These are phyloP conservation scores for Sinhomidia bicolor DNA, from an alignment of 2,888 invertebrate genomes.

Conservation along the genomic window DNA sequence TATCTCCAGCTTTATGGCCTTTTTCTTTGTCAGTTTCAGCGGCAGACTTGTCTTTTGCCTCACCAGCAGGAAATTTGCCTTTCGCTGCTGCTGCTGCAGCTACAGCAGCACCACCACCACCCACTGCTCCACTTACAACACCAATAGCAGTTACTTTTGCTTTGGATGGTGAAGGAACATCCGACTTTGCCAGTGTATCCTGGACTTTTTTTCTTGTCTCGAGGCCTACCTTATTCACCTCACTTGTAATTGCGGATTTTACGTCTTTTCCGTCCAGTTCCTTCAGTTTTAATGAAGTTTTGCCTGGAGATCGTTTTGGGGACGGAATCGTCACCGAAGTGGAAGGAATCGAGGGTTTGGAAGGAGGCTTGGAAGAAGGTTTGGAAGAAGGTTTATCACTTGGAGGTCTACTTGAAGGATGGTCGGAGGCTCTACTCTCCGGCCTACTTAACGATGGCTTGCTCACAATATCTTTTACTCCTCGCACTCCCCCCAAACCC, in stretches of 20 bases:
- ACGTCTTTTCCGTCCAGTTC: slow-evolving; percentile 40
- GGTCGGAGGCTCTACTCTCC: slow-evolving; percentile 54
- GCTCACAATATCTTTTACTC: not conserved
- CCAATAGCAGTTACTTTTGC: slow-evolving; percentile 12
- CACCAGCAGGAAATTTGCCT: slow-evolving; percentile 82
- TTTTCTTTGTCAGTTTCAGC: slow-evolving; percentile 82
- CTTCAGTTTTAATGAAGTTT: slow-evolving; percentile 40
- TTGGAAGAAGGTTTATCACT: slow-evolving; percentile 60
- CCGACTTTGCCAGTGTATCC: slow-evolving; percentile 37
- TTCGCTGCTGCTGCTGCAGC: slow-evolving; percentile 33
- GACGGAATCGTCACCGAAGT: slow-evolving; percentile 25
- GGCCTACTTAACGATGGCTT: slow-evolving; percentile 58
- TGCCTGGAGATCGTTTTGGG: slow-evolving; percentile 70
- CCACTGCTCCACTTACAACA: slow-evolving; percentile 44
- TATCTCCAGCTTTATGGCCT: slow-evolving; percentile 9
- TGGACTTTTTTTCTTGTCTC: slow-evolving; percentile 54
- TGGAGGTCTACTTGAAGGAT: slow-evolving; percentile 56
- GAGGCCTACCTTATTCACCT: slow-evolving; percentile 16
- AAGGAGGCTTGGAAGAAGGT: too few species aligned
- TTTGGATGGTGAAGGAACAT: slow-evolving; percentile 44
- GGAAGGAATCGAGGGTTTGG: not conserved
- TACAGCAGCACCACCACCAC: slow-evolving; percentile 50
- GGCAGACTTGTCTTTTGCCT: slow-evolving; percentile 80
- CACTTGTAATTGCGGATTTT: slow-evolving; percentile 13
- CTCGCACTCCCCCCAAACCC: not conserved